Evolutionary conservation across 92 coral and sea anemone genomes (phyloP), one percentile per base, ranked within the genome.

Genomic region (Desmophyllum pertusum): DNA sequence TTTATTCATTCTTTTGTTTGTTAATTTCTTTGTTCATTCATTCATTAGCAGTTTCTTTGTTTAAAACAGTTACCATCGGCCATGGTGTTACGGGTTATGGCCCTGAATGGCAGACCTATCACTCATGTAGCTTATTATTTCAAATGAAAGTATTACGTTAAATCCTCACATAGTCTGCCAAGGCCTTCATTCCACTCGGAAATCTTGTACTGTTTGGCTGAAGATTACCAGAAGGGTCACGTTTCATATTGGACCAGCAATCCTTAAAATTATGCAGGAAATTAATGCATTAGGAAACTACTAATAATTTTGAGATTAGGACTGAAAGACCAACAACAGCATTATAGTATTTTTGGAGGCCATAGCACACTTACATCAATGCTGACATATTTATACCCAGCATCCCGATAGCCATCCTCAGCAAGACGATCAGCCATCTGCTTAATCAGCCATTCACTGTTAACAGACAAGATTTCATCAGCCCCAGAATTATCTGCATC

Each of bases 331-430:
- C 0, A 10, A 63, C 70, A 73, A 3, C 40, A 29, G 2, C 40
- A 29, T 70, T 70, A 3, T 7, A 8, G 35, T n/a, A 43, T 70
- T 70, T 3, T 7, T 3, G 35, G 52, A 43, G n/a, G n/a, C n/a
- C n/a, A n/a, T n/a, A n/a, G n/a, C 10, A n/a, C n/a, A 84, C 98
- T 83, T 87, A 96, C 98, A 89, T 96, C 98, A 88, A 96, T 96
- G 79, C 98, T 92, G 77, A 96, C 91, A 48, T 90, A 96, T 57
- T 89, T 89, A 87, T 96, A 96, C 19, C 98, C 98, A 55, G 83
- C 95, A 78, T 90, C 98, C 76, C 76, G 85, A 69, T 94, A 96
- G 43, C 98, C 98, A 94, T 94, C 98, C 30, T 81, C 74, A 25
- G 84, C 92, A 91, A 96, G 90, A 74, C 81, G 93, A 73, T 94